A percentile compares a stretch with the other conserved stretches of the same genome.
phyloP scores from a whole-genome alignment of 2,797 vertebrate genomes.

The Platyrinchus mystaceus region DNA sequence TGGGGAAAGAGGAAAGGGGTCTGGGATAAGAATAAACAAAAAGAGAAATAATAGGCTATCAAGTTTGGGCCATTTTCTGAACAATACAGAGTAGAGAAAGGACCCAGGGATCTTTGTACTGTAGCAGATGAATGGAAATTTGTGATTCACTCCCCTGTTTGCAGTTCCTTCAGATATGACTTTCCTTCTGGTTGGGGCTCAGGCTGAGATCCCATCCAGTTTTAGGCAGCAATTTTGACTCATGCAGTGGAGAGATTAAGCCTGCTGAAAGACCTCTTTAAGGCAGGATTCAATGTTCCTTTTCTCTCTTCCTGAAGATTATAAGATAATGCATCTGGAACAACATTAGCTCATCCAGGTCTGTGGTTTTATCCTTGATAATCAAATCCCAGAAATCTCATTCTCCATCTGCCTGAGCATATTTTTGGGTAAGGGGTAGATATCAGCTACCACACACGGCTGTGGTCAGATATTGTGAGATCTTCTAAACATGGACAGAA shows the following conservation, averaged over 20 bases:
- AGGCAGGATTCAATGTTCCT: constrained; percentile 53
- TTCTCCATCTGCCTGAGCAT: constrained; percentile 63
- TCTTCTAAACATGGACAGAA: constrained; percentile 62
- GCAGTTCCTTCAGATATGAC: background rate
- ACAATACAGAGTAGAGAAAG: background rate
- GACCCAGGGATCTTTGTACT: background rate
- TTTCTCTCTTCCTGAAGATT: constrained; percentile 71
- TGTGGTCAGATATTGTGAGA: constrained; percentile 63
- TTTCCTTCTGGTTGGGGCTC: constrained; percentile 13
- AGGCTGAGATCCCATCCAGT: background rate
- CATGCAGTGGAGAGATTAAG: constrained; percentile 14
- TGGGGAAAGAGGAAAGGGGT: background rate
- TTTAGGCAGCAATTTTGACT: constrained; percentile 10
- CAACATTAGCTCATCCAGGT: constrained; percentile 76
- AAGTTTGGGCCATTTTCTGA: background rate
- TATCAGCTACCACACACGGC: constrained; percentile 31
- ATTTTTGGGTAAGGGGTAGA: constrained; percentile 58
- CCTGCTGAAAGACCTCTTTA: constrained; percentile 35
- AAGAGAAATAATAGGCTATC: background rate
- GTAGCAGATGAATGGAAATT: background rate
- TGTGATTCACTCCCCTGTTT: background rate
- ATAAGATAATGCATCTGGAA: constrained; percentile 77
- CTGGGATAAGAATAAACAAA: background rate
- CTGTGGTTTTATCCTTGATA: constrained; percentile 71
- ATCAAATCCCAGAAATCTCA: constrained; percentile 71